Conservation (phyloP, 1,140 invertebrate genomes). For the Melipona quadrifasciata region DNA sequence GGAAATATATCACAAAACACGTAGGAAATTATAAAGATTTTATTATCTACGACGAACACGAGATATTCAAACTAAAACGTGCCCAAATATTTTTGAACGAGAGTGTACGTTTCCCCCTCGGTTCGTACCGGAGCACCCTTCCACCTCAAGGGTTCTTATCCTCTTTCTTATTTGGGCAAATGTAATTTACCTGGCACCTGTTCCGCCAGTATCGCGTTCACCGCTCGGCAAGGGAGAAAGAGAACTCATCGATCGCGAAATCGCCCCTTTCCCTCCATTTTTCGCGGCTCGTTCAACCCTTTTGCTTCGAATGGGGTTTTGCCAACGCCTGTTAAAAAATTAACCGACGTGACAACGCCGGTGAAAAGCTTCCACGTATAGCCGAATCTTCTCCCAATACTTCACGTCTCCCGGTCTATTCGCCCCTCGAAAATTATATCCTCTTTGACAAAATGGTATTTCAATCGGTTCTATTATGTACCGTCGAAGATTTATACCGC, state of each 20-base stretch:
- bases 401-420: background rate
- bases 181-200: constrained; percentile 27
- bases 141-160: constrained; percentile 15
- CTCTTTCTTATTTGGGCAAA: constrained; percentile 38
- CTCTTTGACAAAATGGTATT: background rate
- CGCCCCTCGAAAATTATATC: background rate
- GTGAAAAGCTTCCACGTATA: background rate
- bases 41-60: no score
- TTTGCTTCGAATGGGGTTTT: no score
- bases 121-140: background rate
- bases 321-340: constrained; percentile 30
- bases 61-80: no score
- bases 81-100: no score
- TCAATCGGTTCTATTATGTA: background rate
- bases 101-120: constrained; percentile 12
- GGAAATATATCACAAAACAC: no score
- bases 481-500: background rate
- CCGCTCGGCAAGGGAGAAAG: background rate
- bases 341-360: constrained; percentile 19
- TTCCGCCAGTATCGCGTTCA: constrained; percentile 4
- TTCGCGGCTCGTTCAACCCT: background rate
- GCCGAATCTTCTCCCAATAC: background rate
- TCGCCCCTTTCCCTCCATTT: constrained; percentile 10
- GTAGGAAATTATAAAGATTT: no score
- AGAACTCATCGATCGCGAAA: background rate